Percentiles rank a stretch among this genome's conserved stretches.
These are phyloP conservation scores for Abrostola tripartita DNA, from an alignment of 2,888 invertebrate genomes.

Conservation along the genomic window DNA sequence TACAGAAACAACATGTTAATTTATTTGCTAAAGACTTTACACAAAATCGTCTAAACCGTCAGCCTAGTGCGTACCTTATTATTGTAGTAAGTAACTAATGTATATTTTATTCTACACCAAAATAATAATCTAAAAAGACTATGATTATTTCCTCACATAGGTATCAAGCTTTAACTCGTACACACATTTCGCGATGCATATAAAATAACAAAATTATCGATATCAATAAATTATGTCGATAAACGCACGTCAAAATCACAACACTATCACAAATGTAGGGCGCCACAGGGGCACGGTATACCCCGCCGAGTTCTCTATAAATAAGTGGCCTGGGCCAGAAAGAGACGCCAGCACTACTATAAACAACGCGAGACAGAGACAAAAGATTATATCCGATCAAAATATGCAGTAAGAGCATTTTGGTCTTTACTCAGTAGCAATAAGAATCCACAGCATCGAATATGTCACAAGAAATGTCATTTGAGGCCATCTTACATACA, in stretches of 20 bases:
- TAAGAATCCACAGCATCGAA: slow-evolving; percentile 51
- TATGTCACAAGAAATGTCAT: slow-evolving; percentile 49
- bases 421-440: slow-evolving; percentile 60
- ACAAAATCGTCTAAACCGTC: too few relatives aligned
- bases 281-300: slow-evolving; percentile 78
- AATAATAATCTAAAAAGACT: too few relatives aligned
- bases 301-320: slow-evolving; percentile 75
- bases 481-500: slow-evolving; percentile 48
- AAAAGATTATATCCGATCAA: slow-evolving; percentile 57
- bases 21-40: too few relatives aligned
- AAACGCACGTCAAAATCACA: slow-evolving; percentile 54
- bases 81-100: too few relatives aligned
- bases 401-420: slow-evolving; percentile 56
- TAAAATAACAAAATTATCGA: slow-evolving; percentile 32
- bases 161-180: too few relatives aligned
- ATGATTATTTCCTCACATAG: too few relatives aligned
- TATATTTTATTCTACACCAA: too few relatives aligned
- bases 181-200: not conserved
- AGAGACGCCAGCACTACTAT: slow-evolving; percentile 62
- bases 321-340: slow-evolving; percentile 71
- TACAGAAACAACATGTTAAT: too few relatives aligned
- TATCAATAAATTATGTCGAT: slow-evolving; percentile 45
- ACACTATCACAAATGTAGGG: slow-evolving; percentile 76
- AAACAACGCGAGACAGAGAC: slow-evolving; percentile 68
- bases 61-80: too few relatives aligned